Base-by-base conservation (phyloP, 2,797 vertebrate species). In the Hapalemur alaotrensis region DNA sequence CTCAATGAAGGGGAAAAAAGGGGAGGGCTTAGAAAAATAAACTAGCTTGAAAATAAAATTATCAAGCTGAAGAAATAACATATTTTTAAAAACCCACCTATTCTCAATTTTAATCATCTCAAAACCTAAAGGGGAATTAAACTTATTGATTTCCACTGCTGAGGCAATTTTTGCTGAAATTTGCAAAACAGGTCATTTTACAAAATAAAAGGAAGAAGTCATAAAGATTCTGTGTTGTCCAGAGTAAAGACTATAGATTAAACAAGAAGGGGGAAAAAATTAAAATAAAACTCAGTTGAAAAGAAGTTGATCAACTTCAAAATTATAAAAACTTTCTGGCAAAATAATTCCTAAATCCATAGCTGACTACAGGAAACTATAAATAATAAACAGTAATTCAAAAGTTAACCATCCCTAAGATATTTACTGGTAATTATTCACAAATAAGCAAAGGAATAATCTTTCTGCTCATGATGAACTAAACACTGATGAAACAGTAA, bases 1-100 rank as follows among this genome's bases (percentile, higher is more conserved):
- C 88, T 96, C 38, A 2, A 76, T 95, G 52, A 57, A 89, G 82
- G 35, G 3, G 12, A 52, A 59, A 59, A 18, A 63, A 63, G 41
- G 57, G 57, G 75, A 95, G 57, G 84, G 73, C 87, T 91, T 92
- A 95, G 94, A 76, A 97, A 95, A 98, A 97, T 96, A 97, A 98
- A 97, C 91, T 83, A 94, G 46, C 87, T 94, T 88, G 94, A 96
- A 97, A 83, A 96, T 95, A 96, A 97, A 97, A 97, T 96, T 82
- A 98, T 76, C 94, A 97, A 93, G 76, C 93, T 89, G 78, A 91
- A 90, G 87, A 96, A 97, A 94, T 96, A 97, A 90, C 54, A 57
- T 57, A 57, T 57, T 57, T 57, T 25, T 57, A 10, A 57, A 57
- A 57, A 25, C 93, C 93, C 35, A 95, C 91, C 89, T 93, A 72